A percentile compares a stretch with the other conserved stretches of the same genome.
These are phyloP conservation scores for Dromaius novaehollandiae DNA, from an alignment of 2,113 vertebrate genomes.

Conservation along the genomic window DNA sequence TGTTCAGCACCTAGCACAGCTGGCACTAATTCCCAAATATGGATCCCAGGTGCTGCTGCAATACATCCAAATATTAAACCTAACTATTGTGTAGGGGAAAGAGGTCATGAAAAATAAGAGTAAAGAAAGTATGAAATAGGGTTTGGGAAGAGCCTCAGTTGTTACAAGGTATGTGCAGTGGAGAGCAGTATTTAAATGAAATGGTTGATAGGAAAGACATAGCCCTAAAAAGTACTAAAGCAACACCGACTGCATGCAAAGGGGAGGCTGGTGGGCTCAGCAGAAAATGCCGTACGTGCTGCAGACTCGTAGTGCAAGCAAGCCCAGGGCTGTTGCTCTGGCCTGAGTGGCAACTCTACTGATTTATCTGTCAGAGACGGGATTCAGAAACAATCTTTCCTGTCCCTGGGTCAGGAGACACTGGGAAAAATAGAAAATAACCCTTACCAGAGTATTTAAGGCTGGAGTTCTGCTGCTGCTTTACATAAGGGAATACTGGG, in stretches of 20 bases:
- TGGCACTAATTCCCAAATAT: background rate
- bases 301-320: background rate
- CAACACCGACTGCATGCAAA: rapidly evolving
- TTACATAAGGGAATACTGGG: background rate
- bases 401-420: background rate
- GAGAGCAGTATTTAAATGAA: background rate
- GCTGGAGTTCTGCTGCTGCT: background rate
- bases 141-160: background rate
- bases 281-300: background rate
- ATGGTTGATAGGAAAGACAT: background rate
- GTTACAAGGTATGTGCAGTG: background rate
- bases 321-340: background rate
- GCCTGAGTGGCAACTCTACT: background rate
- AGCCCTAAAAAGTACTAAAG: background rate
- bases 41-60: background rate
- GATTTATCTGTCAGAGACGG: background rate
- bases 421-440: background rate
- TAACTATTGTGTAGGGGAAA: background rate
- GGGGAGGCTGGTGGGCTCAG: background rate
- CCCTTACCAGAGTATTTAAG: background rate
- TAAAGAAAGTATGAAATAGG: background rate
- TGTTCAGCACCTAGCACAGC: background rate
- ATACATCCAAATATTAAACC: background rate
- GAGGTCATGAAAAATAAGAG: background rate
- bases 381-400: background rate